A percentile compares a stretch with the other conserved stretches of the same genome.
Conservation (phyloP, 1,140 invertebrate species). For the Pentalonia nigronervosa region DNA sequence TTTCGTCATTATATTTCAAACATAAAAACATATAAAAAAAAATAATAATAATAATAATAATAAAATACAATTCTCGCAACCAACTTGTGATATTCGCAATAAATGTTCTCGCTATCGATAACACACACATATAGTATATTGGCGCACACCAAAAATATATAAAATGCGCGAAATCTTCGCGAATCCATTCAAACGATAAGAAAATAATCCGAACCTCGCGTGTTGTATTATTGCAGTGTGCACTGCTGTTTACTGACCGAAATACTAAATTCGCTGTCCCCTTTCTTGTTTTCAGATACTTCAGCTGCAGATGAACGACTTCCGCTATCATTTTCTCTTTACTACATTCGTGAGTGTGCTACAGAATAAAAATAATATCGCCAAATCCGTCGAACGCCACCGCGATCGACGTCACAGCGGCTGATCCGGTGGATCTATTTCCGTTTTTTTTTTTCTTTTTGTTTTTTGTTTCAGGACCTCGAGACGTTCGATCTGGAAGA, state of each 20-base stretch:
- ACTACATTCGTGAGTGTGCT: constrained; percentile 86
- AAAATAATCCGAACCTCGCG: not conserved
- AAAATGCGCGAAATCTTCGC: not conserved
- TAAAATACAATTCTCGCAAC: not conserved
- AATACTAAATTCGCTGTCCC: not conserved
- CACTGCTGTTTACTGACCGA: not conserved
- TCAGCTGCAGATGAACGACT: constrained; percentile 92
- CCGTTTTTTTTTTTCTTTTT: constrained; percentile 17
- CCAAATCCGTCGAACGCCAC: not conserved
- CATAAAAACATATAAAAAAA: not conserved
- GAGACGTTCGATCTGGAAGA: constrained; percentile 91
- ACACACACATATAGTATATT: not conserved
- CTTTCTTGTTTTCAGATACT: constrained; percentile 77
- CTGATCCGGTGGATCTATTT: not conserved
- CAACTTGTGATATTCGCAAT: not conserved
- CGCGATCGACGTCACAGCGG: not conserved
- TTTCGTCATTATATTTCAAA: not conserved
- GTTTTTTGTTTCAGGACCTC: constrained; percentile 74
- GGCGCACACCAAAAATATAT: not conserved
- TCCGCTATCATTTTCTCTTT: constrained; percentile 91
- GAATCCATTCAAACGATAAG: not conserved
- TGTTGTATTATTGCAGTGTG: not conserved
- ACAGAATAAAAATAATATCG: not conserved
- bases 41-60: not conserved
- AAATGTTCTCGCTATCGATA: not conserved